A percentile compares a stretch with the other conserved stretches of the same genome.
These are phyloP conservation scores for Triplophysa dalaica DNA, from an alignment of 2,113 vertebrate species.

Conservation along the genomic window DNA sequence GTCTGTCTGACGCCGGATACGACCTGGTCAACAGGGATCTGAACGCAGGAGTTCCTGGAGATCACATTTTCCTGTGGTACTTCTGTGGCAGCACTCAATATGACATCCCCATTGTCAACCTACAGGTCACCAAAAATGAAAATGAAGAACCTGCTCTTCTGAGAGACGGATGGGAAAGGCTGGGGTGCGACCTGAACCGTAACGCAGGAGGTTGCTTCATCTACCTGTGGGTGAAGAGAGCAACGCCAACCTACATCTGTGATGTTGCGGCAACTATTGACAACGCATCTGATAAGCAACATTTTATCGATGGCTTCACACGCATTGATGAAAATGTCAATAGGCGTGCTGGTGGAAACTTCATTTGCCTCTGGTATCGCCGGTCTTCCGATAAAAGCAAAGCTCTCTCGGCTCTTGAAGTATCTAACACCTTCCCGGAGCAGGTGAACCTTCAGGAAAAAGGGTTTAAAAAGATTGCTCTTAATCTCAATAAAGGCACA, in stretches of 20 bases:
- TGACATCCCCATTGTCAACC: slow-evolving; percentile 17
- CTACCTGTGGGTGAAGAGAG: slow-evolving; percentile 39
- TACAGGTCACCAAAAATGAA: background rate
- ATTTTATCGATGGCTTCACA: slow-evolving; percentile 30
- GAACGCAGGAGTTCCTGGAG: slow-evolving; percentile 5
- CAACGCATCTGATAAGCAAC: background rate
- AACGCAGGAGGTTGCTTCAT: background rate
- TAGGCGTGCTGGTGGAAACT: background rate
- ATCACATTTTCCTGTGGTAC: slow-evolving; percentile 6
- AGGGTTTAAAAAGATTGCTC: background rate
- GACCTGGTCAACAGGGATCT: slow-evolving; percentile 3
- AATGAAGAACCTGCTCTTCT: slow-evolving; percentile 20
- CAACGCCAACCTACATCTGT: slow-evolving; percentile 18
- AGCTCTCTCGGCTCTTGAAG: slow-evolving; percentile 15
- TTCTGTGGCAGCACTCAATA: slow-evolving; percentile 19
- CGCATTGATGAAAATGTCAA: slow-evolving; percentile 40
- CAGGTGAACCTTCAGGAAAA: background rate
- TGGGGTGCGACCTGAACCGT: slow-evolving; percentile 40
- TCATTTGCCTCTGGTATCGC: slow-evolving; percentile 33
- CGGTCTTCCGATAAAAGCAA: slow-evolving; percentile 17
- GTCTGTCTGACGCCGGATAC: slow-evolving; percentile 4
- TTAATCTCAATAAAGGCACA: slow-evolving; percentile 18
- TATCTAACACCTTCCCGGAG: background rate
- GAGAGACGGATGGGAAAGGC: slow-evolving; percentile 21
- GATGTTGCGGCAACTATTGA: background rate